Base-by-base conservation (phyloP, 2,113 vertebrate genomes). In the Noctilio leporinus region DNA sequence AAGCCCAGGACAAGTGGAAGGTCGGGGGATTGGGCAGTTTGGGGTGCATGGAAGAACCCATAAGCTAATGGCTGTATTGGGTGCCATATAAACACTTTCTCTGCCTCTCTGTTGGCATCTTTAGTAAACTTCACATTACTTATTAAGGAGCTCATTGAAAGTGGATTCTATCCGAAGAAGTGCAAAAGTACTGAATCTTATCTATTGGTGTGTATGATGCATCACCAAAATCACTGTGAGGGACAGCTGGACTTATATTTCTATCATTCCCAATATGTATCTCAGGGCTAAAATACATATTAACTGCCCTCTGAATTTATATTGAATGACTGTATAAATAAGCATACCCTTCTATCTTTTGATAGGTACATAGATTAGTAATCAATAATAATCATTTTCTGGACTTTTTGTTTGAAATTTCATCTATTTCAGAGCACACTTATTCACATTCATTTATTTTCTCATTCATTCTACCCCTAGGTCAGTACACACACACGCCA, bases 321-420 rank as follows among this genome's bases (percentile, higher is more conserved):
- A 47, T 17, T 72, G 7, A 88, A 76, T 64, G 28, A 70, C 16
- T 80, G 10, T 57, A 69, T 43, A 73, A 87, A 94, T 86, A 83
- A 72, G 57, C 90, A 53, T 16, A 92, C 10, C 40, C 77, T 86
- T 83, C 28, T n/a, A n/a, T 81, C 28, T 94, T 95, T 69, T 82
- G 86, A 69, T 67, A 83, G 62, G 47, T 3, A 78, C 38, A 83
- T 94, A 0, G 1, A 40, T 73, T 89, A 81, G 47, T 89, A 93
- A 92, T 78, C 33, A 51, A 47, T 78, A 70, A 95, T 75, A 86
- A 92, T 69, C 30, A 81, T 65, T 90, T 95, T 86, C 75, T 91
- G 38, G 43, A 17, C 20, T 84, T 19, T 40, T 49, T 65, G 4
- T 15, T n/a, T 88, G 86, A 94, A 85, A 91, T 80, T 59, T 26